These are phyloP conservation scores for Xylota sylvarum DNA, from an alignment of 2,888 invertebrate genomes.

Conservation along the genomic window DNA sequence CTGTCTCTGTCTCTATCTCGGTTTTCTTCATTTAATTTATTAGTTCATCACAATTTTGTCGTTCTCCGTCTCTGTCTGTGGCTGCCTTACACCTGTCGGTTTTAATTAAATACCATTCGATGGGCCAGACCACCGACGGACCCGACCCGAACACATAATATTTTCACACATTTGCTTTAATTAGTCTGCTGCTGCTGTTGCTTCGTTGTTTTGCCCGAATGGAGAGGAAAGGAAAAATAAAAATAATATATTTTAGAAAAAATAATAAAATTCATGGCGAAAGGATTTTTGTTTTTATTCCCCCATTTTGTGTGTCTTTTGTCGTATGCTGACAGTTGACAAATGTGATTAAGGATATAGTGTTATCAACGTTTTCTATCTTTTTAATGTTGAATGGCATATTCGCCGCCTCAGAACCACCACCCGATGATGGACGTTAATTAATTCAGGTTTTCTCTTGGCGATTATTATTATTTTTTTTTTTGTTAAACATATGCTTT, in stretches of 20 bases:
- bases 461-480: slow-evolving; percentile 40
- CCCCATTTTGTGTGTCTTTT: slow-evolving; percentile 55
- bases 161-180: slow-evolving; percentile 73
- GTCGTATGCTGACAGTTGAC: slow-evolving; percentile 68
- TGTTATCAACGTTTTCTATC: slow-evolving; percentile 71
- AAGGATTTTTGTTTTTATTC: slow-evolving; percentile 22
- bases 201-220: background rate
- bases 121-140: slow-evolving; percentile 59
- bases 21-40: slow-evolving; percentile 42
- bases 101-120: slow-evolving; percentile 72
- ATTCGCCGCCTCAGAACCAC: slow-evolving; percentile 67
- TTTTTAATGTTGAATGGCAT: slow-evolving; percentile 61
- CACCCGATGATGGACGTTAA: slow-evolving; percentile 69
- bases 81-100: slow-evolving; percentile 64
- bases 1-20: background rate
- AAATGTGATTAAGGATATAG: slow-evolving; percentile 74
- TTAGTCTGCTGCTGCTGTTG: slow-evolving; percentile 20
- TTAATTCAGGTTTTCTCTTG: slow-evolving; percentile 64
- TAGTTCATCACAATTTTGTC: slow-evolving; percentile 37
- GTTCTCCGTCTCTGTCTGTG: slow-evolving; percentile 8
- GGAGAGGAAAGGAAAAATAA: background rate
- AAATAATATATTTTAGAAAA: slow-evolving; percentile 39
- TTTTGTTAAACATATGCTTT: slow-evolving; percentile 64
- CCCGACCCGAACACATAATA: slow-evolving; percentile 39
- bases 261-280: slow-evolving; percentile 33